Conservation (phyloP, 2,888 invertebrate genomes). For the Orchestes rusci region DNA sequence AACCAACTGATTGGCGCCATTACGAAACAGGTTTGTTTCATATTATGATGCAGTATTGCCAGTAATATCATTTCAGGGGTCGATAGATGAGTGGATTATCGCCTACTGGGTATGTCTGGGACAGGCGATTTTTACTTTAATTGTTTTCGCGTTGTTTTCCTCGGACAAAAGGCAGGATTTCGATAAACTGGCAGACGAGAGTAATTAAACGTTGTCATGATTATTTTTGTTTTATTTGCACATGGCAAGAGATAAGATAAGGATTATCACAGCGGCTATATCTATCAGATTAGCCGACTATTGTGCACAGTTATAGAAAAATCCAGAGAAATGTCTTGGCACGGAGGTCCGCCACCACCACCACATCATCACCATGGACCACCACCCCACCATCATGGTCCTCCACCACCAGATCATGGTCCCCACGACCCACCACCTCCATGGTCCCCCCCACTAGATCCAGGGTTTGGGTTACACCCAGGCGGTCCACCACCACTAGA, state of each 20-base stretch:
- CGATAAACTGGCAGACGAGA: too few relatives aligned
- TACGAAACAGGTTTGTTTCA: conserved; percentile 47
- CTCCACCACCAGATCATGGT: conserved; percentile 7
- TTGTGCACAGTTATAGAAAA: too few relatives aligned
- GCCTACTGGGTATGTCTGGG: conserved; percentile 72
- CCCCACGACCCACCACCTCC: not conserved
- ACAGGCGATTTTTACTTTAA: conserved; percentile 57
- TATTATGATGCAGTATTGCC: not conserved
- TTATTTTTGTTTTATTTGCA: too few relatives aligned
- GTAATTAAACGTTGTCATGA: too few relatives aligned
- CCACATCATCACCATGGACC: conserved; percentile 6
- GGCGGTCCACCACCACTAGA: conserved; percentile 6
- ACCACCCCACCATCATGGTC: not conserved
- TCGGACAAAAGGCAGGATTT: conserved; percentile 29
- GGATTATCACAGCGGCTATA: too few relatives aligned
- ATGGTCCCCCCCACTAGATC: not conserved
- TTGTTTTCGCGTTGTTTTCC: conserved; percentile 53
- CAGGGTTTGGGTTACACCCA: not conserved
- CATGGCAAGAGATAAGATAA: too few relatives aligned
- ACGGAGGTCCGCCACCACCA: conserved; percentile 13
- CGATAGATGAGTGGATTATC: conserved; percentile 59
- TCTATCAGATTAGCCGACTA: too few relatives aligned
- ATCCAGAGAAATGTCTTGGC: conserved; percentile 7
- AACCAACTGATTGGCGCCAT: conserved; percentile 52
- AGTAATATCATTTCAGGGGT: conserved; percentile 54